Conservation (phyloP, 2,797 vertebrate genomes). For the Chrysocyon brachyurus region DNA sequence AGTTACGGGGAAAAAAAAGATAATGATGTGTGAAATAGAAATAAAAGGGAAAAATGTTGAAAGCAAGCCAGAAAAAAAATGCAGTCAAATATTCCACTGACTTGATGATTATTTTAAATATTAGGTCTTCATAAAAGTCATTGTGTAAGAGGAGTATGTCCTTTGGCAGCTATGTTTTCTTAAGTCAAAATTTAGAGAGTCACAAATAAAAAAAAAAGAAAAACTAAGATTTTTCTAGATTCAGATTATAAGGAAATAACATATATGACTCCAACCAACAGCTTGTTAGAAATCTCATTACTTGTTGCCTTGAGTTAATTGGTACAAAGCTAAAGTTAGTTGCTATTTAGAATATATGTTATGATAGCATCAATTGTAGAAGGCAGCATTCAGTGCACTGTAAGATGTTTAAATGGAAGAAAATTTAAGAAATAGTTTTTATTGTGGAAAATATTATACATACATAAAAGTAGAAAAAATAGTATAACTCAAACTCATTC, state of each 20-base stretch:
- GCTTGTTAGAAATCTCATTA: background rate
- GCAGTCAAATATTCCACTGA: slow-evolving; percentile 83
- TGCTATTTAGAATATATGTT: background rate
- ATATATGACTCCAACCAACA: background rate
- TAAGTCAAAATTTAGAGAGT: slow-evolving; percentile 36
- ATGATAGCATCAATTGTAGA: background rate
- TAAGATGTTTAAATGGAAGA: background rate
- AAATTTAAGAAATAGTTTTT: background rate
- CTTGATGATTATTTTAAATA: slow-evolving; percentile 76
- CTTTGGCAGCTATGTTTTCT: slow-evolving; percentile 54
- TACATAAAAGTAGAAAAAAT: background rate
- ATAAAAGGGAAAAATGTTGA: slow-evolving; percentile 61
- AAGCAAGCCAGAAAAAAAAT: slow-evolving; percentile 85
- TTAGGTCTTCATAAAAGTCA: slow-evolving; percentile 55
- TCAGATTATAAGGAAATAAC: slow-evolving; percentile 5
- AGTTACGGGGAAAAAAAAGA: slow-evolving; percentile 37
- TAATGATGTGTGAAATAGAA: background rate
- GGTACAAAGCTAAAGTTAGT: background rate
- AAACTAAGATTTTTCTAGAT: background rate
- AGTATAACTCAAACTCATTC: background rate
- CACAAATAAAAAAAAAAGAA: background rate
- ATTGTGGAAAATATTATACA: background rate
- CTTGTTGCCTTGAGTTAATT: background rate
- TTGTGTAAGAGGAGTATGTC: slow-evolving; percentile 54
- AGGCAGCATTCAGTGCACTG: background rate